A percentile compares a stretch with the other conserved stretches of the same genome.
phyloP scores from a whole-genome alignment of 2,113 vertebrate species.

The Toxotes chatareus region DNA sequence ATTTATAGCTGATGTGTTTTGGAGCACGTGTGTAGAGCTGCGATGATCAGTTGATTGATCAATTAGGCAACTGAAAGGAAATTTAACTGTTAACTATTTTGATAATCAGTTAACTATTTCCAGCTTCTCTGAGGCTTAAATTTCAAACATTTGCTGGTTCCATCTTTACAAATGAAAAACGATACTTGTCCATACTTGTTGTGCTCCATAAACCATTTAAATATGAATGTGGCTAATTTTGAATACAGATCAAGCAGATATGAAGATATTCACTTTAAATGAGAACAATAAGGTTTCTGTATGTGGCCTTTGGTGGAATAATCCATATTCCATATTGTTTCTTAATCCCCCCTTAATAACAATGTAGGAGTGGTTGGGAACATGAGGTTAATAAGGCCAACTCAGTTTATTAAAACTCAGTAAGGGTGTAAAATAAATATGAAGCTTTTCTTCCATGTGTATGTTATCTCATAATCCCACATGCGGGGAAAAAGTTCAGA shows the following conservation, averaged over 20 bases:
- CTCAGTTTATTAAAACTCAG: conserved; percentile 47
- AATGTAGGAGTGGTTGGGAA: conserved; percentile 38
- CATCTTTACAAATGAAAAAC: too few relatives aligned
- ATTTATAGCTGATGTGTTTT: neutral
- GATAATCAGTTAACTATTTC: too few relatives aligned
- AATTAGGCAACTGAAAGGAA: neutral
- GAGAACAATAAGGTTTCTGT: conserved; percentile 24
- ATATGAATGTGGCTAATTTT: neutral
- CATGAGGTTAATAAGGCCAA: conserved; percentile 50
- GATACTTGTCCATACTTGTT: neutral
- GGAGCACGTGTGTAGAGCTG: neutral
- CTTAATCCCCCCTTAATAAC: conserved; percentile 54
- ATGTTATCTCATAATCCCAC: conserved; percentile 29
- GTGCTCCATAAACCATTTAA: neutral
- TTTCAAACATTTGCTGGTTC: too few relatives aligned
- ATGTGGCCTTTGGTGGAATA: neutral
- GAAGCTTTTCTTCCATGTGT: conserved; percentile 22
- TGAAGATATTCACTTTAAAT: conserved; percentile 37
- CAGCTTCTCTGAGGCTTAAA: too few relatives aligned
- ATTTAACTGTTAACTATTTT: too few relatives aligned
- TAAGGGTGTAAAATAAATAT: conserved; percentile 43
- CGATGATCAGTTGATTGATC: neutral
- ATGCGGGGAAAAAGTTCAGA: conserved; percentile 20
- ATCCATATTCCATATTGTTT: conserved; percentile 60
- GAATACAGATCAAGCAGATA: neutral